Conservation (phyloP, 2,888 invertebrate species). For the Ptilodon capucinus region DNA sequence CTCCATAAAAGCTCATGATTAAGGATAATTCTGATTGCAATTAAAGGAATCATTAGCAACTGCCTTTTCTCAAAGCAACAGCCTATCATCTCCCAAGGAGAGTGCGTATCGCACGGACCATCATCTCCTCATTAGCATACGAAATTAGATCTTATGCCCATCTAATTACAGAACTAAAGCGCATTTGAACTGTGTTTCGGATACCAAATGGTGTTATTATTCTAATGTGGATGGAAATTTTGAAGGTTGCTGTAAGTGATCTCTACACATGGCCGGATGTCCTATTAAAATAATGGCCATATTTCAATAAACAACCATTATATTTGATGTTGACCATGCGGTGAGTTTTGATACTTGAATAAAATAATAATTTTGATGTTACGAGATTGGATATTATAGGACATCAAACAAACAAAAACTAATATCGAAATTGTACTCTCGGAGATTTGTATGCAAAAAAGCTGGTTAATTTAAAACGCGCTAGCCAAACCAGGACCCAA, state of each 20-base stretch:
- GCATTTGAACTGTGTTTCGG: conserved; percentile 4
- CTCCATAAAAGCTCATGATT: neutral
- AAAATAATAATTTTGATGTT: too few relatives aligned
- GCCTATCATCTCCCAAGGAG: conserved; percentile 33
- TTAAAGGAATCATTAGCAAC: neutral
- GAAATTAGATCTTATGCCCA: conserved; percentile 49
- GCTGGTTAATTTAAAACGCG: too few relatives aligned
- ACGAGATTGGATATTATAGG: neutral
- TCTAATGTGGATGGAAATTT: conserved; percentile 53
- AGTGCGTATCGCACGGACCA: conserved; percentile 51
- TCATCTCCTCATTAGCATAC: conserved; percentile 58
- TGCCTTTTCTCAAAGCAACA: conserved; percentile 27
- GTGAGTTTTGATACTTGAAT: too few relatives aligned
- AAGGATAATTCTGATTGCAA: conserved; percentile 22
- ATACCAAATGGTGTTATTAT: conserved; percentile 59
- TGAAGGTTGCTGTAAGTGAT: conserved; percentile 35
- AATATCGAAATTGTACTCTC: too few relatives aligned
- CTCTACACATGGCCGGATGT: conserved; percentile 64
- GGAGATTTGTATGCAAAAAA: too few relatives aligned
- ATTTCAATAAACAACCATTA: conserved; percentile 75
- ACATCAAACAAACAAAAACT: too few relatives aligned
- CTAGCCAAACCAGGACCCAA: too few relatives aligned
- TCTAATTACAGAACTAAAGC: conserved; percentile 51
- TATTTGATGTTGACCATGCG: conserved; percentile 39
- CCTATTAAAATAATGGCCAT: conserved; percentile 77